phyloP scores from a whole-genome alignment of 1,140 invertebrate genomes.

The Pristionchus pacificus region DNA sequence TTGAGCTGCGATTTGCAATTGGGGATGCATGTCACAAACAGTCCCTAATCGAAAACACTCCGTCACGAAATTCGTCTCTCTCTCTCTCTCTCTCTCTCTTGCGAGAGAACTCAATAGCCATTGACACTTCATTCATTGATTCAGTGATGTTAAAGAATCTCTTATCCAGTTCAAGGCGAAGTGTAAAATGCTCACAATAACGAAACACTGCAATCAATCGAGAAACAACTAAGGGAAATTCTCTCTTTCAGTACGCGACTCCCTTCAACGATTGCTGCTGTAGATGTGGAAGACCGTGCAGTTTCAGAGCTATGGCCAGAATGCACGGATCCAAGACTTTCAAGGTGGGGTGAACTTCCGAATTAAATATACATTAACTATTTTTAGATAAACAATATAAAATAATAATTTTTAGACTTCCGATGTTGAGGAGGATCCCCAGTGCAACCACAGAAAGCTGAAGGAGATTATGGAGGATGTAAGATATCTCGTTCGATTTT shows the following conservation, averaged over 20 bases:
- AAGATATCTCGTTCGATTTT: constrained; percentile 5
- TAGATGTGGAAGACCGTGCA: constrained; percentile 47
- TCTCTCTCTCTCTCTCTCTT: not conserved
- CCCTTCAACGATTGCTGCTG: constrained; percentile 47
- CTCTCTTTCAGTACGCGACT: constrained; percentile 28
- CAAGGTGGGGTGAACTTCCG: constrained; percentile 10
- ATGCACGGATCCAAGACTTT: constrained; percentile 43
- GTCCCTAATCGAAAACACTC: no score
- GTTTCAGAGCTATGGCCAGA: constrained; percentile 41
- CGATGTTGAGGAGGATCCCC: constrained; percentile 49
- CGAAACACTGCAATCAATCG: not conserved
- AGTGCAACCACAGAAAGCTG: constrained; percentile 53
- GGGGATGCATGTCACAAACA: no score
- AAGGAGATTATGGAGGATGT: constrained; percentile 50
- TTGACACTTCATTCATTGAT: not conserved
- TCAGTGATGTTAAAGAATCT: not conserved
- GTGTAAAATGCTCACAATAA: not conserved
- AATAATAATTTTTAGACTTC: constrained; percentile 22
- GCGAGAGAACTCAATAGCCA: not conserved
- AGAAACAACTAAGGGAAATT: not conserved
- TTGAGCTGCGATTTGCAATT: not conserved
- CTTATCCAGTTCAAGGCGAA: no score
- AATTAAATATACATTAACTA: not conserved
- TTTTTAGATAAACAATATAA: not conserved
- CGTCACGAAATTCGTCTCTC: not conserved